Base-by-base conservation (phyloP, 2,113 vertebrate species). In the Cavia porcellus region DNA sequence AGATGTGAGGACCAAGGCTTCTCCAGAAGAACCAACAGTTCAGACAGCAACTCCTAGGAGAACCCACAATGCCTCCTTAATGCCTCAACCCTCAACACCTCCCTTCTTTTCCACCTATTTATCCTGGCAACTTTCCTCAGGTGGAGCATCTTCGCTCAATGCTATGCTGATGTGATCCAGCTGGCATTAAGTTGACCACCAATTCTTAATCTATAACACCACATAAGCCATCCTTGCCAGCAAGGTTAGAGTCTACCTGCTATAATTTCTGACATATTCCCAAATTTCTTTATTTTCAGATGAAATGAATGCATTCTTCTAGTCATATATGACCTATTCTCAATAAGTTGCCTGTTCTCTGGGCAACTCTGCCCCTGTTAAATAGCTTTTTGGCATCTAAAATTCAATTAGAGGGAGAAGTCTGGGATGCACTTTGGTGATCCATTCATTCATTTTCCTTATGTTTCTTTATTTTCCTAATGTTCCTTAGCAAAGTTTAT, bases 391-490 rank as follows among this genome's bases (percentile, higher is more conserved):
- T 47, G 64, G 15, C 19, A 82, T 1, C 38, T 84, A 92, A 95
- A 81, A 74, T 59, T 89, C n/a, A 82, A 20, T 82, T 81, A 79
- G 38, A 17, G 90, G 47, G 79, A 8, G 84, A 82, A 80, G 7
- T 45, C 55, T 52, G 32, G 22, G 50, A 55, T 90, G 87, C 66
- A 59, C 38, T 92, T 90, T 85, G n/a, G 92, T 70, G 57, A 90
- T 75, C 20, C 14, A 88, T 75, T 38, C 15, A 52, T 52, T 52
- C 50, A 52, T 52, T 10, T 52, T 52, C 50, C 50, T 52, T 52
- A 52, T 52, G 50, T 52, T 52, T 50, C 47, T 50, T 52, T 8
- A 74, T 74, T 42, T 74, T 74, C 3, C 42, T 9, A 74, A 42
- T 80, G 5, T 57, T 75, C 79, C 1, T 64, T 38, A 86, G 13